Conservation (phyloP, 2,888 invertebrate species). For the Ypsolopha scabrella region DNA sequence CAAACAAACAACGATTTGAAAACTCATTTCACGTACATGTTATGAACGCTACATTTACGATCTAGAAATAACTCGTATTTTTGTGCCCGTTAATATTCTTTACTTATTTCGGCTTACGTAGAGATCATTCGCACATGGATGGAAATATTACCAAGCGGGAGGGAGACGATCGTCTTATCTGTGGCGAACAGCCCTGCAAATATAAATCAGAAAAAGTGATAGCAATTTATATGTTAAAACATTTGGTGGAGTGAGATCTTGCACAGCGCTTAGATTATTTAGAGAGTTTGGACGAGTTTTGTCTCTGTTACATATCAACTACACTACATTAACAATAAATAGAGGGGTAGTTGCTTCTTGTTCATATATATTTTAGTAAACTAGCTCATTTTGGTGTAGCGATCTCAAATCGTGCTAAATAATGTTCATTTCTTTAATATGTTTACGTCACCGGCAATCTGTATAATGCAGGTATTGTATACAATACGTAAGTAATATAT, state of each 20-base stretch:
- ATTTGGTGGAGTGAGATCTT: constrained; percentile 42
- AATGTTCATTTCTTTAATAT: too few species aligned
- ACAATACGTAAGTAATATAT: too few species aligned
- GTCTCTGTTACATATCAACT: neutral
- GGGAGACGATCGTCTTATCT: constrained; percentile 33
- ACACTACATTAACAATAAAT: too few species aligned
- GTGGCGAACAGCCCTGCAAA: constrained; percentile 39
- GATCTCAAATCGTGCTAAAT: too few species aligned
- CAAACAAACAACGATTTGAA: neutral
- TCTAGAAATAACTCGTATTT: neutral
- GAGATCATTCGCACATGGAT: constrained; percentile 3
- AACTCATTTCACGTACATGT: neutral
- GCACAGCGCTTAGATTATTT: neutral
- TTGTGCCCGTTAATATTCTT: constrained; percentile 1
- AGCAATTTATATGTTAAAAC: constrained; percentile 63
- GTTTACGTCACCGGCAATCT: too few species aligned
- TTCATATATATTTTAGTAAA: too few species aligned
- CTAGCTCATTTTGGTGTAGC: too few species aligned
- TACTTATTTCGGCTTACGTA: constrained; percentile 2
- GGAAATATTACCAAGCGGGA: constrained; percentile 3
- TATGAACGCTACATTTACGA: neutral
- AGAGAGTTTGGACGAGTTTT: neutral
- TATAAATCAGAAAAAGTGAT: constrained; percentile 56
- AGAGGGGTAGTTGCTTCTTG: too few species aligned
- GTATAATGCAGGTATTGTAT: too few species aligned